Base-by-base conservation (phyloP, 2,113 vertebrate species). In the Nothocercus nigrocapillus region DNA sequence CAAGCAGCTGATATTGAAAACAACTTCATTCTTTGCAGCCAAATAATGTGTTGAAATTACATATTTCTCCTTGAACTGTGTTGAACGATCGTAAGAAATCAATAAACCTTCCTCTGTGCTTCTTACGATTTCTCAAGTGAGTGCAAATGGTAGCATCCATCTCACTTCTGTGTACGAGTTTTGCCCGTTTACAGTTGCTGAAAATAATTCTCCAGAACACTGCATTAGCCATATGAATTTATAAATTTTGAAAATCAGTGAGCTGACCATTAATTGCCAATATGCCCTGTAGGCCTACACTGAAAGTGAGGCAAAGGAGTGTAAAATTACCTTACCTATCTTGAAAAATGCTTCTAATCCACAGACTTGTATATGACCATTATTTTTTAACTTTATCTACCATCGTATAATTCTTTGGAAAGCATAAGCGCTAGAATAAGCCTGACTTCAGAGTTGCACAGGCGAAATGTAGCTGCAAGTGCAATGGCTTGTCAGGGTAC, bases 1-100 rank as follows among this genome's bases (percentile, higher is more conserved):
- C 69, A 78, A 93, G 92, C 44, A 83, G 70, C 78, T 78, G 79
- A 94, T 93, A 95, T 4, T 89, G 94, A 95, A 91, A 94, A 91
- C 95, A 94, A 32, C 81, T 92, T 96, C 67, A 93, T 95, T 96
- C 96, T 95, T 56, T 63, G 66, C 17, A 79, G 84, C 45, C 75
- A 90, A 90, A 93, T 67, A 94, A 81, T 44, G 59, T 95, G 82
- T 94, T 95, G 80, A 90, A 96, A 90, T 95, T 95, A 88, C 90
- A 49, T 8, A 88, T 94, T 94, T 93, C 68, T 77, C 90, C 86
- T 95, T 92, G 89, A 96, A 94, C 82, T 76, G 51, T 92, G 83
- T 84, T 91, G 92, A 91, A 95, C 88, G 93, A 86, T 95, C 73
- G 69, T 94, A 89, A 88, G 91, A 90, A 94, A 95, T 94, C 94